These are phyloP conservation scores for Aculops lycopersici DNA, from an alignment of 1,140 invertebrate genomes.

Conservation along the genomic window DNA sequence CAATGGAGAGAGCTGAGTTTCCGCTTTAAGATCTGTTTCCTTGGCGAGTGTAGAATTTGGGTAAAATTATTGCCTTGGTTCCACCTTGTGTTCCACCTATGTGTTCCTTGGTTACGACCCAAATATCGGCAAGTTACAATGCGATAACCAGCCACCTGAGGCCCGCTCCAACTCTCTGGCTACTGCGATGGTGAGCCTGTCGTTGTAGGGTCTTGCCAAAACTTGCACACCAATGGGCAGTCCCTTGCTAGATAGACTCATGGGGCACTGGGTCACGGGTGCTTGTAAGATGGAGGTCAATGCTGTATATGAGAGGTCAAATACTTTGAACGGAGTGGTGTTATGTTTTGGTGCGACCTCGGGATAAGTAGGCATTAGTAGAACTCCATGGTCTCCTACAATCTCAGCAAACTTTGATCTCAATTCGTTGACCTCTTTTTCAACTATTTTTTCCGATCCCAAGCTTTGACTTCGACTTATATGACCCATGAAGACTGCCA, in stretches of 20 bases:
- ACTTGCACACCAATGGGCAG: conserved; percentile 19
- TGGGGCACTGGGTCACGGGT: conserved; percentile 17
- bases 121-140: too few relatives aligned
- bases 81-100: too few relatives aligned
- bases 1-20: too few relatives aligned
- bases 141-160: conserved; percentile 14
- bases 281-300: conserved; percentile 17
- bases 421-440: conserved; percentile 15
- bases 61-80: too few relatives aligned
- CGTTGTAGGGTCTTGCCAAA: conserved; percentile 13
- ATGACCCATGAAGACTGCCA: neutral
- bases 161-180: conserved; percentile 13
- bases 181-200: conserved; percentile 12
- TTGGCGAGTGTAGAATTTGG: too few relatives aligned
- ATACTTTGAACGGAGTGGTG: conserved; percentile 35
- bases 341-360: conserved; percentile 47
- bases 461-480: neutral
- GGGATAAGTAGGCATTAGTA: conserved; percentile 52
- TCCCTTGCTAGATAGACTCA: conserved; percentile 17
- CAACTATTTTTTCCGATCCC: neutral
- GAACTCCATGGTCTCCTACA: conserved; percentile 33
- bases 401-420: conserved; percentile 10
- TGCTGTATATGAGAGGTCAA: conserved; percentile 48
- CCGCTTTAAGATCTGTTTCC: too few relatives aligned
- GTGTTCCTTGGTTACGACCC: too few relatives aligned